Evolutionary conservation across 1,140 invertebrate genomes (phyloP), one percentile per base, ranked within the genome.

Genomic region (Zaprionus tsacasi): DNA sequence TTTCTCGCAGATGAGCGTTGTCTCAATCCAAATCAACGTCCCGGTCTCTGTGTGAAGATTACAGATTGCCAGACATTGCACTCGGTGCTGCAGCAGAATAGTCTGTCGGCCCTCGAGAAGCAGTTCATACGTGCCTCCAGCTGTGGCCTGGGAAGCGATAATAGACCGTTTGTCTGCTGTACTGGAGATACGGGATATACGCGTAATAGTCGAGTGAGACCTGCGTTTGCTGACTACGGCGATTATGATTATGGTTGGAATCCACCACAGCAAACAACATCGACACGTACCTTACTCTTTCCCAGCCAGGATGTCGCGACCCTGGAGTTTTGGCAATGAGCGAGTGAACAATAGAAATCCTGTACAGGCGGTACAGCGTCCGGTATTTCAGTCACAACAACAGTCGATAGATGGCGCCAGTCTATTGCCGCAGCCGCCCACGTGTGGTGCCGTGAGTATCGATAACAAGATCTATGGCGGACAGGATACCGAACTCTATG

Each of bases 401-500:
- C 54, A n/a, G 59, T 52, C n/a, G 10, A 33, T 17, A 5, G 78
- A 91, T 70, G 86, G 82, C n/a, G 74, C 76, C 21, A 70, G 12
- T 8, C 11, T 81, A 6, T 35, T 92, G 21, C 91, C 91, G 3
- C 75, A 77, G 57, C 81, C 87, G 0, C 91, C 91, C 0, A 70
- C 58, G 6, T 92, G 91, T 30, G 91, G 91, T 0, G 91, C 89
- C 25, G 79, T 91, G 21, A 81, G 76, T n/a, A 91, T 91, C 4
- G 75, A 67, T 27, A 91, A 91, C 43, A 74, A 91, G 38, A 92
- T 92, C n/a, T 92, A 92, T 33, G 87, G 80, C 54, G 91, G 91
- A 54, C 67, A 78, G 15, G 91, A 93, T 69, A 75, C 94, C 1
- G 78, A 79, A 0, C 71, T 94, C 6, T 93, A 94, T n/a, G 94